phyloP scores from a whole-genome alignment of 2,797 vertebrate genomes.

The Todus mexicanus region DNA sequence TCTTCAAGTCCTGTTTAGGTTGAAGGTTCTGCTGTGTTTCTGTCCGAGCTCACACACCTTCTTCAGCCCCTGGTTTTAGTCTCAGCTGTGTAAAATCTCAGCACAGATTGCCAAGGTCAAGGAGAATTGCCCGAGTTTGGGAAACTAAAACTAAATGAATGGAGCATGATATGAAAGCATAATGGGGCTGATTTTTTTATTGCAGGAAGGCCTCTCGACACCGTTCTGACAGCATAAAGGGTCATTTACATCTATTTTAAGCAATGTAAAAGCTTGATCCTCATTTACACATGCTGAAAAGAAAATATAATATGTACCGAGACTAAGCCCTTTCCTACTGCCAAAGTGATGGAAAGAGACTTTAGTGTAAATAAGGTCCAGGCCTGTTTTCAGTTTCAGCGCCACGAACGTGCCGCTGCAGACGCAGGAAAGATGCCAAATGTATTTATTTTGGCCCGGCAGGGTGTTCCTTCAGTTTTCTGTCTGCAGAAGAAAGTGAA shows the following conservation, averaged over 20 bases:
- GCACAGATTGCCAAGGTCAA: background rate
- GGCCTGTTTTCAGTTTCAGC: slow-evolving; percentile 19
- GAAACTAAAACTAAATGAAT: background rate
- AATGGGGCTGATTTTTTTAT: background rate
- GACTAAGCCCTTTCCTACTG: slow-evolving; percentile 7
- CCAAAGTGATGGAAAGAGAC: slow-evolving; percentile 48
- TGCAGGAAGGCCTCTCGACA: slow-evolving; percentile 12
- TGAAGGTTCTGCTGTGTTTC: background rate
- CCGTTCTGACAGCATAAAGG: slow-evolving; percentile 31
- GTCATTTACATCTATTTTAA: slow-evolving; percentile 54
- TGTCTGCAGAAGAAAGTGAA: slow-evolving; percentile 17
- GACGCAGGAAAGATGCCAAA: slow-evolving; percentile 36
- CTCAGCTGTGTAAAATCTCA: background rate
- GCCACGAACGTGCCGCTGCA: background rate
- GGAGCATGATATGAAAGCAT: slow-evolving; percentile 17
- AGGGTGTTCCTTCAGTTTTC: slow-evolving; percentile 18
- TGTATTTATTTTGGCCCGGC: slow-evolving; percentile 27
- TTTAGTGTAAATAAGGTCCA: slow-evolving; percentile 36
- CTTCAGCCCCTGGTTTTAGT: background rate
- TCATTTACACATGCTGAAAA: slow-evolving; percentile 38
- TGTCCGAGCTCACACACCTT: background rate
- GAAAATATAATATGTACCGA: slow-evolving; percentile 24
- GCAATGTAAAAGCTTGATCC: slow-evolving; percentile 1
- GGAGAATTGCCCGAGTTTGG: background rate
- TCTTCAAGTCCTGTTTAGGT: background rate